These are phyloP conservation scores for Nemoura dubitans DNA, from an alignment of 2,888 invertebrate genomes.

Conservation along the genomic window DNA sequence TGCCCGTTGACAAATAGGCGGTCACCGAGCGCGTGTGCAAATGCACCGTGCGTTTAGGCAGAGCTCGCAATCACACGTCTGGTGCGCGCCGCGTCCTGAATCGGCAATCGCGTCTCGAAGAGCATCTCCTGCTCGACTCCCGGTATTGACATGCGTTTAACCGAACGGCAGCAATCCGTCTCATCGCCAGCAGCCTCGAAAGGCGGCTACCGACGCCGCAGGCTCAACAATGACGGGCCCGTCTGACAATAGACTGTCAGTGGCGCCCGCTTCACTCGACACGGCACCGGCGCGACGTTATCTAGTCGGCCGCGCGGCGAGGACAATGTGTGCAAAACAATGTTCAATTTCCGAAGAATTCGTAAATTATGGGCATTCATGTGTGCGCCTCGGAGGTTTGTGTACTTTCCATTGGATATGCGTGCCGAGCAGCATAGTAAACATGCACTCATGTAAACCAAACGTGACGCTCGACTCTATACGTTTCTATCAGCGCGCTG, in stretches of 20 bases:
- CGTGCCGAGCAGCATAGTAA: background rate
- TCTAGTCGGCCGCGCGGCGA: too few species aligned
- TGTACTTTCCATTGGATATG: background rate
- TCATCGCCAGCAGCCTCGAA: background rate
- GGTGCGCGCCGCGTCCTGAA: too few species aligned
- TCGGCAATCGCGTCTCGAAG: too few species aligned
- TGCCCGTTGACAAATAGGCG: too few species aligned
- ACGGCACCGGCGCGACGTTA: constrained; percentile 16
- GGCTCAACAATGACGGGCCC: background rate
- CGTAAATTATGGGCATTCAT: constrained; percentile 19
- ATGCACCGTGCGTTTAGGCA: too few species aligned
- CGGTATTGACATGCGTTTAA: background rate
- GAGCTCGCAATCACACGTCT: too few species aligned
- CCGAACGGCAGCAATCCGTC: background rate
- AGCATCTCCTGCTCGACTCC: too few species aligned
- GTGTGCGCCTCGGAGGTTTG: background rate
- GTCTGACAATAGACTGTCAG: background rate
- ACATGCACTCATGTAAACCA: constrained; percentile 23
- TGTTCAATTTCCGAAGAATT: constrained; percentile 22
- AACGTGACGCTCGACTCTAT: background rate
- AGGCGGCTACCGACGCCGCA: too few species aligned
- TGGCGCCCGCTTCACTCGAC: background rate
- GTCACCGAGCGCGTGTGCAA: too few species aligned
- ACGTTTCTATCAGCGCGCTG: too few species aligned
- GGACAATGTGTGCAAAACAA: constrained; percentile 8